A percentile compares a stretch with the other conserved stretches of the same genome.
phyloP scores from a whole-genome alignment of 92 coral and sea anemone genomes.

The Scolanthus callimorphus region DNA sequence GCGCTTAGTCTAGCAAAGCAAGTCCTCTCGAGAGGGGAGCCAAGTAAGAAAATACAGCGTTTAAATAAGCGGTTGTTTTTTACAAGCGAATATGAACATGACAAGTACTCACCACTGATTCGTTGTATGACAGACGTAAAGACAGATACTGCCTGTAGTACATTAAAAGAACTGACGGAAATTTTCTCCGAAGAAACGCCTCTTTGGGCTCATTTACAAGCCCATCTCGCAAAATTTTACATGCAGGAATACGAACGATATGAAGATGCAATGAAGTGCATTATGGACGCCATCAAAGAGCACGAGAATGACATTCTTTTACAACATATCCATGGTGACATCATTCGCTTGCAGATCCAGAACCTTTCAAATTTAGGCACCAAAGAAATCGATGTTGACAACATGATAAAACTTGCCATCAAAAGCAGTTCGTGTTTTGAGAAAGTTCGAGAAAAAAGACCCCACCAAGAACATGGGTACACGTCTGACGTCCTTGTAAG shows the following conservation, averaged over 20 bases:
- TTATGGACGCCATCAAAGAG: slow-evolving; percentile 53
- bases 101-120: slow-evolving; percentile 74
- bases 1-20: slow-evolving; percentile 66
- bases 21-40: slow-evolving; percentile 40
- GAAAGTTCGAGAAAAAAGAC: slow-evolving; percentile 53
- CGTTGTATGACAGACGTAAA: slow-evolving; percentile 42
- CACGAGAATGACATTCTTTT: slow-evolving; percentile 59
- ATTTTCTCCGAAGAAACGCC: slow-evolving; percentile 51
- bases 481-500: slow-evolving; percentile 72
- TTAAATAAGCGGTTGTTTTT: slow-evolving; percentile 67
- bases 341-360: slow-evolving; percentile 62
- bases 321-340: slow-evolving; percentile 82
- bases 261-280: slow-evolving; percentile 35
- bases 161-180: slow-evolving; percentile 47
- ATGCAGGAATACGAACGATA: slow-evolving; percentile 40
- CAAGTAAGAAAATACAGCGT: slow-evolving; percentile 65
- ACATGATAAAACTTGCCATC: slow-evolving; percentile 51
- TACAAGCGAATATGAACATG: slow-evolving; percentile 76
- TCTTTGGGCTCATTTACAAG: slow-evolving; percentile 72
- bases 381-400: slow-evolving; percentile 22
- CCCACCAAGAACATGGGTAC: slow-evolving; percentile 72
- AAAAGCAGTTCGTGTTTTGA: slow-evolving; percentile 67
- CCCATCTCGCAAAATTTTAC: slow-evolving; percentile 76
- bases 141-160: slow-evolving; percentile 57
- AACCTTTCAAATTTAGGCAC: slow-evolving; percentile 37